Percentiles rank a stretch among this genome's conserved stretches.
Evolutionary conservation across 2,888 invertebrate genomes (phyloP).

Genomic region (Mantis religiosa): DNA sequence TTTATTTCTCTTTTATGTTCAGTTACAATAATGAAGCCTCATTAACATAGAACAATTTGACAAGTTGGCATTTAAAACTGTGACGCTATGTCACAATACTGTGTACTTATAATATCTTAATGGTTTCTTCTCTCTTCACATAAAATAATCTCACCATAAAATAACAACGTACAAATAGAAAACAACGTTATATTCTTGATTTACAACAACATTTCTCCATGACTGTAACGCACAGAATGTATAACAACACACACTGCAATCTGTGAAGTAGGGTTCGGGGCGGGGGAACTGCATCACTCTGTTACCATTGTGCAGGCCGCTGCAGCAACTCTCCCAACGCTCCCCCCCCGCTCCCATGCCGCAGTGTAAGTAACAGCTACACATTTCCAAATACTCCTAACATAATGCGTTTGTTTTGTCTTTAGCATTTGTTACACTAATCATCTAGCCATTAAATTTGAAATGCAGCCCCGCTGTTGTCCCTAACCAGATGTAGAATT

Average conservation of each 20-base stretch:
- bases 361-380: not conserved
- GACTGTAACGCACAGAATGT: not conserved
- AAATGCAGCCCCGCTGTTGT: not conserved
- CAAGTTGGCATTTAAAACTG: constrained; percentile 4
- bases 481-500: not conserved
- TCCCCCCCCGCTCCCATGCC: not conserved
- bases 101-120: not conserved
- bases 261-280: no score
- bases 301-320: no score
- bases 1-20: not conserved
- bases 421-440: not conserved
- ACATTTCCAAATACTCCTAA: not conserved
- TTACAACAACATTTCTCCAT: not conserved
- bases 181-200: not conserved
- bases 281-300: no score
- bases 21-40: constrained; percentile 11
- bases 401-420: not conserved
- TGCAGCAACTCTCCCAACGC: no score
- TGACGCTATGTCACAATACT: not conserved
- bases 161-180: constrained; percentile 1
- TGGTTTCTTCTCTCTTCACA: not conserved
- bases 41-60: constrained; percentile 6
- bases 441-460: no score
- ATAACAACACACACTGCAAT: not conserved
- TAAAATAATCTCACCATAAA: constrained; percentile 12